Percentiles rank a stretch among this genome's conserved stretches.
These are phyloP conservation scores for Acanthornis magna DNA, from an alignment of 2,797 vertebrate genomes.

Conservation along the genomic window DNA sequence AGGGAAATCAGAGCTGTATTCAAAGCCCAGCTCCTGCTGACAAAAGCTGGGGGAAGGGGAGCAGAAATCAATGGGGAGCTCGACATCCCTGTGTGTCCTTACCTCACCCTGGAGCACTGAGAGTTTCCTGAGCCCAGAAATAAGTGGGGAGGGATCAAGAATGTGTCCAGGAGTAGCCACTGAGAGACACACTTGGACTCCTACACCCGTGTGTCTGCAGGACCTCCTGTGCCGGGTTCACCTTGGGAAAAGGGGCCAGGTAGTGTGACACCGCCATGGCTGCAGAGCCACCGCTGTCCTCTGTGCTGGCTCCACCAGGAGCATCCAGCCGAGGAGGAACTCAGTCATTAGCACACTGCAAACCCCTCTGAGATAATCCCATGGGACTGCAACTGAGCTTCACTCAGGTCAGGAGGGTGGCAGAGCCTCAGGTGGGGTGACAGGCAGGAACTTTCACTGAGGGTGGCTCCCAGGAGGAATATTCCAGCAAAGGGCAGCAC, in stretches of 20 bases:
- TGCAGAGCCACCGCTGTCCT: not conserved
- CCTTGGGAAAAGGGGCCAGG: not conserved
- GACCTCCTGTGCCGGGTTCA: rapidly evolving
- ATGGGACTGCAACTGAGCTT: not conserved
- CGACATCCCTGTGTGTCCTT: not conserved
- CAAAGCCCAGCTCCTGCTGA: constrained; percentile 3
- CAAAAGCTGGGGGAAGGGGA: not conserved
- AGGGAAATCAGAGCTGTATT: constrained; percentile 32
- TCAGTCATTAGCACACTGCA: not conserved
- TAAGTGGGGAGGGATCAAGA: not conserved
- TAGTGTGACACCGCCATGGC: rapidly evolving
- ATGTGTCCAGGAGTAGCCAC: not conserved
- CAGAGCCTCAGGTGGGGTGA: not conserved
- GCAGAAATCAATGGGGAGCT: constrained; percentile 1
- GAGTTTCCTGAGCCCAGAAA: not conserved
- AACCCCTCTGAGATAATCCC: not conserved
- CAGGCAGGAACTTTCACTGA: not conserved
- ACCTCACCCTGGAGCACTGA: not conserved
- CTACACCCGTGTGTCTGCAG: not conserved
- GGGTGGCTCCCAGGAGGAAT: not conserved
- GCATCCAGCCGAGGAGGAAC: not conserved
- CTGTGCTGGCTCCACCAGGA: not conserved
- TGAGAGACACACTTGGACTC: not conserved
- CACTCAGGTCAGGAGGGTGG: rapidly evolving
- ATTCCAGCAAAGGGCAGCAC: not conserved